Evolutionary conservation across 2,888 invertebrate genomes (phyloP), one percentile per base, ranked within the genome.

Genomic region (Dynastes grantii): DNA sequence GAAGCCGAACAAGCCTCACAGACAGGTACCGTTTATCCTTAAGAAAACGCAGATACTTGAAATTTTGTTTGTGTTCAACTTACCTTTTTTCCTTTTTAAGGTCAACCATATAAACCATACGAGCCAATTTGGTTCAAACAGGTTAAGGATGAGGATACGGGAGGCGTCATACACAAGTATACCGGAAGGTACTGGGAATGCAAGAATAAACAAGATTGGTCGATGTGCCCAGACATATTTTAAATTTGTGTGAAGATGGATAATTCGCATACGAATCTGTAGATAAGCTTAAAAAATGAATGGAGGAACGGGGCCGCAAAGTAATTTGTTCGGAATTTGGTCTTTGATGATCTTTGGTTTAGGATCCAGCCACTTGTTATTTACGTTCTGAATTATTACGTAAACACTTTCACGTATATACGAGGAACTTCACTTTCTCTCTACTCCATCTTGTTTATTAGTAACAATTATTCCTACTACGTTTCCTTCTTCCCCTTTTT

Each of bases 121-220:
- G 92, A 94, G 84, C 97, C 98, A 32, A 87, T 93, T 53, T 99
- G 99, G 99, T 99, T 99, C 90, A 91, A 92, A 84, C 95, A 96
- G 88, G 92, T 94, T 85, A 93, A 94, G 85, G 96, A 96, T 86
- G 93, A 91, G 81, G 92, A 94, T 76, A 91, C 92, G 75, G 91
- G 92, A 83, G 92, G 91, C 85, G 90, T 92, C 84, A 93, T 95
- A 82, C 97, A 98, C 88, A 91, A 95, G 81, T 98, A 94, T 90
- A 95, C 93, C 84, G 94, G 95, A 83, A 93, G 94, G 83, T 99
- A 99, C 90, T 99, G 99, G 99, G 92, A 95, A 80, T 93, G 94
- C 89, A 99, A 99, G 91, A 92, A 92, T 83, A 93, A 92, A 84
- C 93, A 94, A 87, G 96, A 98, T 88, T 99, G 99, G 98, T 88